Base-by-base conservation (phyloP, 2,888 invertebrate genomes). In the Agrotis puta region DNA sequence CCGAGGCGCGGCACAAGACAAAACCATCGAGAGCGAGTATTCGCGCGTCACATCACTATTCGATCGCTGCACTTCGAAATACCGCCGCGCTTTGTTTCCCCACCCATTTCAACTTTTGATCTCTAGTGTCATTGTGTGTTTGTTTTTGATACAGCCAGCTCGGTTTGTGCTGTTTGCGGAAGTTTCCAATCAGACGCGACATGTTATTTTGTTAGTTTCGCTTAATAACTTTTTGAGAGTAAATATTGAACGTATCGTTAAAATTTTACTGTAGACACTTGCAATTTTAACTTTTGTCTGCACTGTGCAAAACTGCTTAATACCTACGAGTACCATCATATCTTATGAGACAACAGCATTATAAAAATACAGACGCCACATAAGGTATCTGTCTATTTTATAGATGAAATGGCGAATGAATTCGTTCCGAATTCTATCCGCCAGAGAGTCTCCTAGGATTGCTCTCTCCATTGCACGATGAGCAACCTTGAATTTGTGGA, bases 71-170 rank as follows among this genome's bases (percentile, higher is more conserved):
- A 67, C 72, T 81, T 63, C 78, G 78, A 79, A 70, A 80, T 51
- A 81, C 50, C 57, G 27, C 53, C 61, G 64, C 51, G 66, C 82
- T 86, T 84, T 86, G 82, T 88, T 76, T 80, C 69, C 77, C 74
- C 77, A 74, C 69, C 80, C 79, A 81, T 81, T 86, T 73, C 76
- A 70, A 84, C 73, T 85, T 81, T 84, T 86, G 85, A 87, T 86
- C 81, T 82, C 80, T 79, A 66, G 81, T 82, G 82, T 77, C 74
- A 70, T 63, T 77, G 79, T 80, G 74, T 79, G 75, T 86, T 87
- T 84, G 81, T 73, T 83, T 87, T 84, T 84, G 74, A 78, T 79
- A 66, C 74, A 74, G 59, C 62, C 78, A 75, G 59, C 70, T 79
- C 63, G 64, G 74, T 79, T 83, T 79, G 79, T 80, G 47, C 83